Base-by-base conservation (phyloP, 92 coral and sea anemone genomes). In the Phenganax stokvisi region DNA sequence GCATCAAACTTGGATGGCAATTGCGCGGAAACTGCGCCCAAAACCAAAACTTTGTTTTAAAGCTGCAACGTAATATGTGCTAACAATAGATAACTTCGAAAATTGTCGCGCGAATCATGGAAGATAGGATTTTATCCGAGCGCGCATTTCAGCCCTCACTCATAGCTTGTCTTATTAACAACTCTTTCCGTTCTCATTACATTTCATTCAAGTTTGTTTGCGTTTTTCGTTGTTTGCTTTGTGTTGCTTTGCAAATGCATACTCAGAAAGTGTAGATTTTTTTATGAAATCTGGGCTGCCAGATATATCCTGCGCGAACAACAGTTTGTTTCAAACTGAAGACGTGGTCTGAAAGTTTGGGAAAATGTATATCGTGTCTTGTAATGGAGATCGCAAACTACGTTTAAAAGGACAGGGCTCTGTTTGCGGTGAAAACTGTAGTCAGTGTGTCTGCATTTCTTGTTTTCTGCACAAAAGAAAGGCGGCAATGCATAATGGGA, bases 21-120 rank as follows among this genome's bases (percentile, higher is more conserved):
- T 25, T 28, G 57, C 81, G 57, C 81, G 83, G 83, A 79, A 79
- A 64, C 83, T 64, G 83, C 63, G 44, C 83, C 83, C 81, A 56
- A 65, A 79, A 64, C 53, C 73, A 56, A 25, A 0, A 67, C 12
- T 79, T n/a, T 37, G 44, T 64, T 61, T 37, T 13, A 77, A 29
- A 31, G 61, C 70, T 53, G 27, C 27, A 77, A 65, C 30, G 29
- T 11, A 60, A 52, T 65, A 63, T 53, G 11, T 47, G 20, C 69
- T 25, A 63, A 79, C 29, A 79, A 44, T 61, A 52, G 67, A 51
- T 8, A 37, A 5, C 47, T 37, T 37, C 47, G 27, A 52, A 44
- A 60, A 13, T 57, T 30, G 55, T 29, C 44, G 83, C 74, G 83
- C 67, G 56, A 76, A 76, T 57, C 37, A 57, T 57, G 16, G 66